Conservation (phyloP, 1,140 invertebrate genomes). For the Drosophila nebulosa region DNA sequence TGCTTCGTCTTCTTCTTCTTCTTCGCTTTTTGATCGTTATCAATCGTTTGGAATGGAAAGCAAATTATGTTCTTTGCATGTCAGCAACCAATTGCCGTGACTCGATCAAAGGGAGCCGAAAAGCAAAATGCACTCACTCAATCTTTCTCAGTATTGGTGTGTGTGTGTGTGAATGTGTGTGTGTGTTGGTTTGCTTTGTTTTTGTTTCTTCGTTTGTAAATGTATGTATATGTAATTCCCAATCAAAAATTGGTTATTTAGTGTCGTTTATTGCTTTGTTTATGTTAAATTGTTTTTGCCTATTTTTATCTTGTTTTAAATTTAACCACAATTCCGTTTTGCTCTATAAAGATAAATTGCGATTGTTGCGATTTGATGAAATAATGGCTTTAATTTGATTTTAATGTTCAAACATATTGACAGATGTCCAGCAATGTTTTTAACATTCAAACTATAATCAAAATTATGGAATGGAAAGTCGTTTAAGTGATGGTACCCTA, state of each 20-base stretch:
- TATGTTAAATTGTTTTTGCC: slow-evolving; percentile 36
- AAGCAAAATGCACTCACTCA: slow-evolving; percentile 42
- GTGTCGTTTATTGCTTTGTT: slow-evolving; percentile 28
- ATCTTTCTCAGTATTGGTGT: not conserved
- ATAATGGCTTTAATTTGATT: slow-evolving; percentile 30
- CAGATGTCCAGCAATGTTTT: not conserved
- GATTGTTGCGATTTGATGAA: slow-evolving; percentile 14
- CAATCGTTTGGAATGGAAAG: slow-evolving; percentile 45
- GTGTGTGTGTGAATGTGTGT: slow-evolving; percentile 10
- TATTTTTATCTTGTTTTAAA: slow-evolving; percentile 74
- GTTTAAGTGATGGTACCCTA: too few species aligned
- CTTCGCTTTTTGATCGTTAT: slow-evolving; percentile 59
- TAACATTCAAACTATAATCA: too few species aligned
- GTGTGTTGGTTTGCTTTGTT: too few species aligned
- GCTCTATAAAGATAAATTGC: slow-evolving; percentile 15
- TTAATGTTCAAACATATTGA: not conserved
- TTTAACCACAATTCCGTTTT: slow-evolving; percentile 61
- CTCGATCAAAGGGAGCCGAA: slow-evolving; percentile 47
- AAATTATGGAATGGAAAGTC: too few species aligned
- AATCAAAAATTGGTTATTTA: slow-evolving; percentile 59
- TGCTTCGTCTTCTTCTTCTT: not conserved
- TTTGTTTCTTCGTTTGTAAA: too few species aligned
- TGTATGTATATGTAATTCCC: slow-evolving; percentile 47
- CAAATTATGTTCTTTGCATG: slow-evolving; percentile 80
- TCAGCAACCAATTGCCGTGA: slow-evolving; percentile 69